phyloP scores from a whole-genome alignment of 2,113 vertebrate genomes.

The Pseudorectes ferrugineus region DNA sequence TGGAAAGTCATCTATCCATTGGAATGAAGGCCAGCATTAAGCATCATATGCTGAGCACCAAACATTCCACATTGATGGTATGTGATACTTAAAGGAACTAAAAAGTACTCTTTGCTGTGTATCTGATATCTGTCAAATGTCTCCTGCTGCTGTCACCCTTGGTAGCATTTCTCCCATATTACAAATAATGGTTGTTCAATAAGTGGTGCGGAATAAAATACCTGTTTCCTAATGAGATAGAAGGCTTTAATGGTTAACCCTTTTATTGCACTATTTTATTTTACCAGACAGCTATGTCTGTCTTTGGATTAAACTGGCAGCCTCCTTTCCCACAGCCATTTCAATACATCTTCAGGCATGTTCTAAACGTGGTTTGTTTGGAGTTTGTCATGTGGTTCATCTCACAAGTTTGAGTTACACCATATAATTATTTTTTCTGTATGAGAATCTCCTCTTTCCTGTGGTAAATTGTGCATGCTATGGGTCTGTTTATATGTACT shows the following conservation, averaged over 20 bases:
- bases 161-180: neutral
- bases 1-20: neutral
- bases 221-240: neutral
- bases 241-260: neutral
- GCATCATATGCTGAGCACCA: neutral
- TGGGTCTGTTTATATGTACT: neutral
- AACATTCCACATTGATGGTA: neutral
- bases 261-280: neutral
- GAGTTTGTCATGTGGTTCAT: neutral
- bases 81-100: neutral
- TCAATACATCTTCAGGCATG: neutral
- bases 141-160: neutral
- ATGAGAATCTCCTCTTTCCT: neutral
- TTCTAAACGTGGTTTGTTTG: neutral
- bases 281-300: neutral
- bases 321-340: neutral
- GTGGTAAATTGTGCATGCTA: neutral
- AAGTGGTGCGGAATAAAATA: neutral
- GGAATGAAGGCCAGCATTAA: accelerated
- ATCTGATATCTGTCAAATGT: neutral
- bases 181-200: neutral
- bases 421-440: neutral
- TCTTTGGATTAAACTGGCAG: neutral
- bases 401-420: neutral
- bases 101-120: neutral